Evolutionary conservation across 1,140 invertebrate species (phyloP).

Genomic region (Coelopa frigida): DNA sequence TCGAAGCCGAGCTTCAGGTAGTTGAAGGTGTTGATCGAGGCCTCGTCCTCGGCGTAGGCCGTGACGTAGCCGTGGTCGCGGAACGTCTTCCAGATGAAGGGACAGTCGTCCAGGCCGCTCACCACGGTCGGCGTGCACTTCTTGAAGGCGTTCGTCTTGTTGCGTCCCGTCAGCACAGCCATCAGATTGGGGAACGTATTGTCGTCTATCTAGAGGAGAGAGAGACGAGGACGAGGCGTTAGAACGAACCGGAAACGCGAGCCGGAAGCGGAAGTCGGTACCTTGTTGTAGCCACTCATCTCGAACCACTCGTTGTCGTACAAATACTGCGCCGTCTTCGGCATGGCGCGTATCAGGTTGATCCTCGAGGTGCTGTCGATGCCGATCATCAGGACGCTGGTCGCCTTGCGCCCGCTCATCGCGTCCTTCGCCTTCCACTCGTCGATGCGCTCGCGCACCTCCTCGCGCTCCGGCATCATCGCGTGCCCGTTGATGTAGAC

Average conservation of each 20-base stretch:
- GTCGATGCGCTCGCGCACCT: conserved; percentile 23
- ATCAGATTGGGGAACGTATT: conserved; percentile 80
- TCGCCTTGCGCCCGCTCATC: conserved; percentile 11
- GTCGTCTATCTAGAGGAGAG: conserved; percentile 53
- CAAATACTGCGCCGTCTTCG: conserved; percentile 60
- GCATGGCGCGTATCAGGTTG: conserved; percentile 70
- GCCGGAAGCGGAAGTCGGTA: no score
- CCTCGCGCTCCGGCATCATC: conserved; percentile 26
- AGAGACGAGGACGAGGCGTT: background rate
- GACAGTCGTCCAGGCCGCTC: conserved; percentile 55
- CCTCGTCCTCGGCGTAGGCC: conserved; percentile 70
- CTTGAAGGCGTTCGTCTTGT: conserved; percentile 43
- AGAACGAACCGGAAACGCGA: no score
- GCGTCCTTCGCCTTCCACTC: conserved; percentile 14
- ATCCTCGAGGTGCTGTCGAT: conserved; percentile 75
- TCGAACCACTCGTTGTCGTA: conserved; percentile 51
- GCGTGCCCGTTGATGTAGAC: conserved; percentile 38
- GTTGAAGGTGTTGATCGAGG: conserved; percentile 71
- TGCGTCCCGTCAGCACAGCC: conserved; percentile 63
- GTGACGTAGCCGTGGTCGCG: conserved; percentile 66
- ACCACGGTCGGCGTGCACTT: conserved; percentile 48
- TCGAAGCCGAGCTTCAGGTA: conserved; percentile 72
- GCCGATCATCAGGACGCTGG: conserved; percentile 63
- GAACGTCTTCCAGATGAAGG: conserved; percentile 74
- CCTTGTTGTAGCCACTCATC: conserved; percentile 49